Percentiles rank a stretch among this genome's conserved stretches.
Conservation (phyloP, 2,797 vertebrate species). For the Pteropus rufus region DNA sequence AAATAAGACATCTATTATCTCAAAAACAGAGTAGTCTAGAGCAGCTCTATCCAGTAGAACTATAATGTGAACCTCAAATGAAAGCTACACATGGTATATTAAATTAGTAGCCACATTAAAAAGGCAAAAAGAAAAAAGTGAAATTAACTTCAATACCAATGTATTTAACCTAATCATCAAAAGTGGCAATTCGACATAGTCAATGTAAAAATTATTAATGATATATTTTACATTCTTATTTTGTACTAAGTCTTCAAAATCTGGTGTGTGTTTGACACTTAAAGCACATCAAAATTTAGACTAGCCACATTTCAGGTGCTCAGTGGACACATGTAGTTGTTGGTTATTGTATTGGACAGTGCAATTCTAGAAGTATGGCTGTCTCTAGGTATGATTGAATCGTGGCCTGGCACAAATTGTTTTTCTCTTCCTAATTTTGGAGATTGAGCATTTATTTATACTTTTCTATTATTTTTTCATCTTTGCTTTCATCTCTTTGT, state of each 20-base stretch:
- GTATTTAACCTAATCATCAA: not conserved
- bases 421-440: constrained; percentile 37
- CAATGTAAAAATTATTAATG: not conserved
- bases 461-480: constrained; percentile 14
- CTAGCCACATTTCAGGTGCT: not conserved
- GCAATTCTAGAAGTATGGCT: not conserved
- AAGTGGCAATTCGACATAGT: not conserved
- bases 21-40: not conserved
- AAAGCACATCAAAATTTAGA: not conserved
- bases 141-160: constrained; percentile 16
- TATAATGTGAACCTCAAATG: not conserved
- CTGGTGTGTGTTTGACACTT: not conserved
- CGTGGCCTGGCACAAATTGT: not conserved
- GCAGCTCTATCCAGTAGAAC: not conserved
- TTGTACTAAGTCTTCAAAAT: constrained; percentile 14
- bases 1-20: not conserved
- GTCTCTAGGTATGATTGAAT: not conserved
- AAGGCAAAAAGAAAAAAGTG: not conserved
- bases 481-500: not conserved
- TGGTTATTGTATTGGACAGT: not conserved
- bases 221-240: constrained; percentile 5
- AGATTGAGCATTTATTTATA: not conserved
- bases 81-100: not conserved
- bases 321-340: not conserved
- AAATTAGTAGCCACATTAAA: constrained; percentile 6